Percentiles rank a stretch among this genome's conserved stretches.
Conservation (phyloP, 2,113 vertebrate species). For the Rutilus rutilus region DNA sequence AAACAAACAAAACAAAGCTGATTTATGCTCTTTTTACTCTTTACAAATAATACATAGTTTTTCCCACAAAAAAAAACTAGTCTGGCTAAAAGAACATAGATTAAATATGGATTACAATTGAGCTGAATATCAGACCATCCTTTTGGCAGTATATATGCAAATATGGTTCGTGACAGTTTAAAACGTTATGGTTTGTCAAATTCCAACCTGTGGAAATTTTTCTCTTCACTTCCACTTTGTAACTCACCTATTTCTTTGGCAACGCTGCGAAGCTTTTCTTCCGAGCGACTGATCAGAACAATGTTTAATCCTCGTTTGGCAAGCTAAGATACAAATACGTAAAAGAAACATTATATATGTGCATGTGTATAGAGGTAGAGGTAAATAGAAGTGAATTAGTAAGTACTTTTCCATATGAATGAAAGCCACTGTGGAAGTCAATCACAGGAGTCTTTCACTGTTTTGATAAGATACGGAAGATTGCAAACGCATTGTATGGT, state of each 20-base stretch:
- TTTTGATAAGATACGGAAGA: not conserved
- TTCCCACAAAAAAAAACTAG: not conserved
- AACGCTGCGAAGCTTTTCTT: slow-evolving; percentile 68
- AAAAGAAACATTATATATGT: not conserved
- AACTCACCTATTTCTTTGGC: slow-evolving; percentile 77
- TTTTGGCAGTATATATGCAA: not conserved
- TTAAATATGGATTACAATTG: not conserved
- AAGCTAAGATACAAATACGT: slow-evolving; percentile 68
- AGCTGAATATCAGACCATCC: not conserved
- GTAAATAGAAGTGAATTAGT: not conserved
- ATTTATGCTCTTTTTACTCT: not conserved
- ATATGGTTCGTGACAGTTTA: not conserved
- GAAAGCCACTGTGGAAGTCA: not conserved
- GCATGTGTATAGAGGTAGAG: not conserved
- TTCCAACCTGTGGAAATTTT: not conserved
- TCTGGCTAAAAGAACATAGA: not conserved
- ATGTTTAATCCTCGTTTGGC: slow-evolving; percentile 80
- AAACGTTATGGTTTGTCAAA: too few species aligned
- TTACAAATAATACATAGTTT: not conserved
- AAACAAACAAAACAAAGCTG: slow-evolving; percentile 8
- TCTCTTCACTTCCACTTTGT: not conserved
- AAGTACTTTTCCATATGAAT: not conserved
- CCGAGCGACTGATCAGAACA: slow-evolving; percentile 75
- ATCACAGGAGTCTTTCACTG: not conserved
- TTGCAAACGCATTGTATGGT: not conserved